Percentiles rank a stretch among this genome's conserved stretches.
Conservation (phyloP, 2,797 vertebrate species). For the Hippopotamyrus pictus region DNA sequence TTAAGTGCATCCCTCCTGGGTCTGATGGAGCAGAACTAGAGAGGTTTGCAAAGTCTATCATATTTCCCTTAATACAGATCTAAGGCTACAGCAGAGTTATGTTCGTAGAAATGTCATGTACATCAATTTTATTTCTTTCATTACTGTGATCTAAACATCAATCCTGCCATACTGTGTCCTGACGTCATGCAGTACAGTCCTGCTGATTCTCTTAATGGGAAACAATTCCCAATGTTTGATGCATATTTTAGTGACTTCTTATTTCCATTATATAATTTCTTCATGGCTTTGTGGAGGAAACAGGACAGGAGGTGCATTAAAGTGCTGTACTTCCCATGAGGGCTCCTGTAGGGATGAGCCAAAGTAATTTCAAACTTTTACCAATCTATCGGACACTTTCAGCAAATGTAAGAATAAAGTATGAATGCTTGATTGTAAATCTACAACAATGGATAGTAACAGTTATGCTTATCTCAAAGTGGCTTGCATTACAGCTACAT, state of each 20-base stretch:
- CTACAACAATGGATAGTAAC: neutral
- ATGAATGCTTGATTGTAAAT: neutral
- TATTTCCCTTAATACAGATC: constrained; percentile 5
- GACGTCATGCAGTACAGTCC: neutral
- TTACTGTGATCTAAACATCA: neutral
- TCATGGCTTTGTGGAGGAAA: neutral
- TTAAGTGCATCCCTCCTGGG: constrained; percentile 4
- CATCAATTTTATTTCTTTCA: neutral
- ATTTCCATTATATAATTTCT: neutral
- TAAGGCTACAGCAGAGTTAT: neutral
- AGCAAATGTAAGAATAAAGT: neutral
- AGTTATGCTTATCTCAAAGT: neutral
- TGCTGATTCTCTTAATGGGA: constrained; percentile 3
- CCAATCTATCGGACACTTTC: neutral
- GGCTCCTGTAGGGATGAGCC: neutral
- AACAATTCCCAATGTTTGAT: neutral
- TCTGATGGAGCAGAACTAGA: neutral
- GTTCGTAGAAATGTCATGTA: neutral
- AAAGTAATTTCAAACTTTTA: neutral
- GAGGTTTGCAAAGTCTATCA: neutral
- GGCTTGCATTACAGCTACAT: neutral
- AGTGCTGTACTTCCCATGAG: neutral
- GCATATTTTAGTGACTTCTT: neutral
- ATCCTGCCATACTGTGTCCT: neutral
- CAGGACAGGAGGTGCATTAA: neutral